Percentiles rank a stretch among this genome's conserved stretches.
Evolutionary conservation across 1,140 invertebrate genomes (phyloP).

Genomic region (Procambarus clarkii): DNA sequence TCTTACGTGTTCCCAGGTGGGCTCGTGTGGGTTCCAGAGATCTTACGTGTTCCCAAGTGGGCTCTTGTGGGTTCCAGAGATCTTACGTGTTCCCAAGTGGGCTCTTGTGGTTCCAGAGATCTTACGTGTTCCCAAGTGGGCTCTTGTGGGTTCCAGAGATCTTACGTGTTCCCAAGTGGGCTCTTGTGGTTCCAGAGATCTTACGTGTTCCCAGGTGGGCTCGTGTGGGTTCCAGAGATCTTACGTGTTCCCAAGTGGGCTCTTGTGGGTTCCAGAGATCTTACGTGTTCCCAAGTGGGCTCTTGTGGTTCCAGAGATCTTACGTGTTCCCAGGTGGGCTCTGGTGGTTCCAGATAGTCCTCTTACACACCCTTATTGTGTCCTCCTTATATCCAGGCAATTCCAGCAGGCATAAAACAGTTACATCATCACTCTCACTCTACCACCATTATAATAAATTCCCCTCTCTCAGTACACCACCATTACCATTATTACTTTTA

Average conservation of each 20-base stretch:
- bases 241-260: neutral
- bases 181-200: neutral
- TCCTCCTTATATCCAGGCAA: neutral
- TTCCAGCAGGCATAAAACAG: neutral
- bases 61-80: too few relatives aligned
- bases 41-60: too few relatives aligned
- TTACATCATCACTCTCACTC: neutral
- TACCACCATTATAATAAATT: neutral
- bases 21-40: too few relatives aligned
- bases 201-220: neutral
- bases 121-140: too few relatives aligned
- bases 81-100: too few relatives aligned
- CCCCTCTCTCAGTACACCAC: neutral
- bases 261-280: neutral
- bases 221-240: neutral
- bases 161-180: neutral
- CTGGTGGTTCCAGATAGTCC: too few relatives aligned
- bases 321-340: neutral
- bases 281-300: neutral
- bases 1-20: too few relatives aligned
- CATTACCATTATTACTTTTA: too few relatives aligned
- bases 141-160: neutral
- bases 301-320: neutral
- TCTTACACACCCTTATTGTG: neutral
- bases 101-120: too few relatives aligned